Base-by-base conservation (phyloP, 2,797 vertebrate species). In the Amazona ochrocephala region DNA sequence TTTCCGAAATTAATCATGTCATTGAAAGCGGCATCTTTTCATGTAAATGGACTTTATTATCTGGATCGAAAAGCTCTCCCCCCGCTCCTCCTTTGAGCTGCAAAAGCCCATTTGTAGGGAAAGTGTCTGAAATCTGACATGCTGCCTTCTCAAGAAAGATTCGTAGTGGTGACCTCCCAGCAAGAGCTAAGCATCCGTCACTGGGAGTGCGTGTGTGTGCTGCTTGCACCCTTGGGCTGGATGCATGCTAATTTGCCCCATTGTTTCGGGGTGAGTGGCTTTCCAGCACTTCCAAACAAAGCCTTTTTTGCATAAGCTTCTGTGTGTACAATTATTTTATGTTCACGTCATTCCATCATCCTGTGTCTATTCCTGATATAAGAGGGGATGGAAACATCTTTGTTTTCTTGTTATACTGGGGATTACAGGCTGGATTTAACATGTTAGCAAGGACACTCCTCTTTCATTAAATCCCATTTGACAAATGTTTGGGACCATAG, bases 221-320 rank as follows among this genome's bases (percentile, higher is more conserved):
- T 87, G 92, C 95, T 96, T 79, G 90, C 94, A 97, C 97, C 96
- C 96, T 97, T 96, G 96, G 97, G 96, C 97, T 97, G 97, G 95
- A 96, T 97, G 98, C 97, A 98, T 98, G 97, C 97, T 98, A 98
- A 98, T 98, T 98, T 97, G 96, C 96, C 97, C 98, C 97, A 97
- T 98, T 98, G 98, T 99, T 98, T 99, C 98, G 64, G 98, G 98
- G 98, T 98, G 98, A 99, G 96, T 98, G 98, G 95, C 94, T 98
- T 98, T 97, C 98, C 97, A 98, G 98, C 98, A 97, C 97, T 98
- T 97, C 95, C 14, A 75, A 98, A 98, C 98, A 99, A 99, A 99
- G 98, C 72, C 95, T 94, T 97, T 97, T 97, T 97, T 97, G 91
- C 96, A 97, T 97, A 98, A 98, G 97, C 95, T 91, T 97, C 96